A percentile compares a stretch with the other conserved stretches of the same genome.
phyloP scores from a whole-genome alignment of 2,113 vertebrate genomes.

The Melanerpes aurifrons region DNA sequence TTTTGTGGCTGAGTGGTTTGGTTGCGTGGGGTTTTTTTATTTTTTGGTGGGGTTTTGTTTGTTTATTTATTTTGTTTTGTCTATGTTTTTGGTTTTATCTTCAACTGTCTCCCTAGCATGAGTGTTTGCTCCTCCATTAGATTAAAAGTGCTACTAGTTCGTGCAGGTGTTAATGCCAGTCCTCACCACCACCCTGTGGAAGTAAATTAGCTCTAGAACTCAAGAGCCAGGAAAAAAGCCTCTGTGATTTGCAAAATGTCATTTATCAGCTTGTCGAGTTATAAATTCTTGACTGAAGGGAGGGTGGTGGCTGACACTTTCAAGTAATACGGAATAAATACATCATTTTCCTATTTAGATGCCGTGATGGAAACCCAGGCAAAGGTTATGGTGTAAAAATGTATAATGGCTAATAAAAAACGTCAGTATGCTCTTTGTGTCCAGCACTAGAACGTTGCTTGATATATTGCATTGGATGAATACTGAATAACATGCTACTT shows the following conservation, averaged over 20 bases:
- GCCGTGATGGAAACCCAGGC: not conserved
- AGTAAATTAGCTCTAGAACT: not conserved
- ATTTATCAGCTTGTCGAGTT: not conserved
- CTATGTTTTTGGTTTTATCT: not conserved
- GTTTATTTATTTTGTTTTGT: not conserved
- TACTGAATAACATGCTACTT: not conserved
- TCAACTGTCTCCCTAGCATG: not conserved
- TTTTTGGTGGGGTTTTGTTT: not conserved
- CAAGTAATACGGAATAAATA: not conserved
- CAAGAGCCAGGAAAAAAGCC: not conserved
- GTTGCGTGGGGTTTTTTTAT: not conserved
- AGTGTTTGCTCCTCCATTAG: not conserved
- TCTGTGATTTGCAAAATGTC: not conserved
- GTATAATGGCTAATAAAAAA: not conserved
- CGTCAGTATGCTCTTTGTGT: not conserved
- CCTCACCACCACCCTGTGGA: not conserved
- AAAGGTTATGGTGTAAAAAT: not conserved
- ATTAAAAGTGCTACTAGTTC: not conserved
- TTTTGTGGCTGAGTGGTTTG: not conserved
- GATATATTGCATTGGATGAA: not conserved
- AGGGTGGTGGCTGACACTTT: not conserved
- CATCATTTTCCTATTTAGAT: not conserved
- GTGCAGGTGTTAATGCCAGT: not conserved
- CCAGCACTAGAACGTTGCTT: not conserved
- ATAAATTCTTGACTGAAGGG: not conserved